A percentile compares a stretch with the other conserved stretches of the same genome.
These are phyloP conservation scores for Phalloptychus januarius DNA, from an alignment of 2,797 vertebrate genomes.

Conservation along the genomic window DNA sequence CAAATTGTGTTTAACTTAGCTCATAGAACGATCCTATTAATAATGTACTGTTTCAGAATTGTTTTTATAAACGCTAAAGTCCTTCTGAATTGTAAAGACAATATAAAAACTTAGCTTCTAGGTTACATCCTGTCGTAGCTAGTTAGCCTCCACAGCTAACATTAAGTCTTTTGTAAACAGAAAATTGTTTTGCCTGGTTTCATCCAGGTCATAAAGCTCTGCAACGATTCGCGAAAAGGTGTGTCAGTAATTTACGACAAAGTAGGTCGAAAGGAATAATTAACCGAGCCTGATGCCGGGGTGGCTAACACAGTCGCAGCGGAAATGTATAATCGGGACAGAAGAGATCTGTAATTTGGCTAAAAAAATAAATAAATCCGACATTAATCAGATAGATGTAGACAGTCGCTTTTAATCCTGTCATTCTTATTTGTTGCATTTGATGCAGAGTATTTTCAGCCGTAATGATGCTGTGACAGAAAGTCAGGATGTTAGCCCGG, in stretches of 20 bases:
- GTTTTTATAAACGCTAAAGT: too few species aligned
- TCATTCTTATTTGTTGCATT: neutral
- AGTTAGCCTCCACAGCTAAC: conserved; percentile 40
- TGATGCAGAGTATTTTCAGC: neutral
- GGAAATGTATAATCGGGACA: conserved; percentile 52
- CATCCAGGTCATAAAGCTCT: conserved; percentile 14
- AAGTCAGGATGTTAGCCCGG: conserved; percentile 31
- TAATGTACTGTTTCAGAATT: neutral
- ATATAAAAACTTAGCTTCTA: conserved; percentile 10
- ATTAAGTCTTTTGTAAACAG: conserved; percentile 66
- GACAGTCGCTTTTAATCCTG: too few species aligned
- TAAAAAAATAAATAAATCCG: too few species aligned
- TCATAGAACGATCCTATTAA: neutral
- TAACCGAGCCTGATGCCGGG: conserved; percentile 15
- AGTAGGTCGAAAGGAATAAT: neutral
- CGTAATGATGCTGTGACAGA: neutral
- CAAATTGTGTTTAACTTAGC: conserved; percentile 3
- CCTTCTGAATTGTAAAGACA: neutral
- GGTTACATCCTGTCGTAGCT: conserved; percentile 37
- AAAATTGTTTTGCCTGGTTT: conserved; percentile 16
- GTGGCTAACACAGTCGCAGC: conserved; percentile 41
- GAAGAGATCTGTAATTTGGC: conserved; percentile 13
- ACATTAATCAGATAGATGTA: neutral
- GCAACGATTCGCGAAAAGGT: neutral
- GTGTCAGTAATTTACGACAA: accelerated